phyloP scores from a whole-genome alignment of 2,888 invertebrate species.

The Epirrhoe alternata region DNA sequence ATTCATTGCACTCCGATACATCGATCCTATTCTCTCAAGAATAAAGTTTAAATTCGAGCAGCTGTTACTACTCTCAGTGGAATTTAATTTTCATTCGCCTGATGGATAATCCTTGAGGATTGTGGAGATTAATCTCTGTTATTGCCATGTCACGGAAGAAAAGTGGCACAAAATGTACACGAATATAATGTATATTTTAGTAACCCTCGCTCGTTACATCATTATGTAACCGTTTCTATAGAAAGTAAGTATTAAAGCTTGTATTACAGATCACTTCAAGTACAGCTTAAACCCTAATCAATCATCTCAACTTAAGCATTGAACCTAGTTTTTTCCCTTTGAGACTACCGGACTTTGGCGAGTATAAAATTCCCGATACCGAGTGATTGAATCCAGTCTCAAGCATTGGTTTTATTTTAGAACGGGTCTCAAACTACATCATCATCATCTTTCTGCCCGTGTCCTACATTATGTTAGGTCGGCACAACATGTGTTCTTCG shows the following conservation, averaged over 20 bases:
- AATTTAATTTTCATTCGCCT: slow-evolving; percentile 10
- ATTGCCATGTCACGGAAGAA: slow-evolving; percentile 26
- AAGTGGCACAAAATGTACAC: slow-evolving; percentile 16
- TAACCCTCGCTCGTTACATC: slow-evolving; percentile 1
- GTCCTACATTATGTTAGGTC: no score
- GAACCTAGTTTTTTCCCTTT: no score
- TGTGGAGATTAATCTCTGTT: slow-evolving; percentile 25
- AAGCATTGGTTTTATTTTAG: no score
- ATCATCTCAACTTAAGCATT: no score
- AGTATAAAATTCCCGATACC: no score
- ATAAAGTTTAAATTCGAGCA: slow-evolving; percentile 11
- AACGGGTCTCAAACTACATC: no score
- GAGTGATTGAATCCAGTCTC: no score
- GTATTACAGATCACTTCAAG: background rate
- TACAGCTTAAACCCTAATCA: no score
- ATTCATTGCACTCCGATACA: slow-evolving; percentile 7
- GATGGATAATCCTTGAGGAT: slow-evolving; percentile 25
- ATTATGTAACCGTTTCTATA: background rate
- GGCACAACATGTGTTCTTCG: no score
- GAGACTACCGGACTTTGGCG: no score
- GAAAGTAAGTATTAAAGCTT: background rate
- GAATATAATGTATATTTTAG: slow-evolving; percentile 7
- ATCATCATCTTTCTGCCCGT: no score
- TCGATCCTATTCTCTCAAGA: background rate
- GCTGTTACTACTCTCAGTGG: background rate